Evolutionary conservation across 2,113 vertebrate species (phyloP).

Genomic region (Rhinolophus sinicus): DNA sequence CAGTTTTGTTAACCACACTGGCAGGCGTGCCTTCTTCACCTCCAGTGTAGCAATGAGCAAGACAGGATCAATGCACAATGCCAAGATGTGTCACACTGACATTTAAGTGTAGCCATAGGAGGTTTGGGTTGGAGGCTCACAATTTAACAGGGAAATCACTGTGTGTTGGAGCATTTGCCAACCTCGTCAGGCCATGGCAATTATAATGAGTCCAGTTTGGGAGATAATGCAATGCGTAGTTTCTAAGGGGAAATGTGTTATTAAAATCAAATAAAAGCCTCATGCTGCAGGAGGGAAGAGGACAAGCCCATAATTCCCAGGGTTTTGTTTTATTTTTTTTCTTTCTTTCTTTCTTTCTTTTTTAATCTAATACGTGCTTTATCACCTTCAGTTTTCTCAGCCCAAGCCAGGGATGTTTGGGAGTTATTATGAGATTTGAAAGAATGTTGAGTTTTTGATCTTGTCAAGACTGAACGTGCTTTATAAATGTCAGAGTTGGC

Average conservation of each 20-base stretch:
- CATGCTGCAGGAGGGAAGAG: conserved; percentile 19
- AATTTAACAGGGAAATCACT: conserved; percentile 41
- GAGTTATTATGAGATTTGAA: conserved; percentile 85
- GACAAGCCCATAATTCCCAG: conserved; percentile 65
- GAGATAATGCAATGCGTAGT: conserved; percentile 66
- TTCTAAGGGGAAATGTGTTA: conserved; percentile 57
- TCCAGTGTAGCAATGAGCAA: background rate
- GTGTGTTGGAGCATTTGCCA: background rate
- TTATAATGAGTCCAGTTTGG: conserved; percentile 76
- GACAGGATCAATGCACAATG: background rate
- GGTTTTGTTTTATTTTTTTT: background rate
- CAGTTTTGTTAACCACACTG: conserved; percentile 2
- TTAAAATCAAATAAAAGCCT: conserved; percentile 71
- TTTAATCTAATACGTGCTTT: conserved; percentile 73
- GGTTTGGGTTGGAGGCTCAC: conserved; percentile 55
- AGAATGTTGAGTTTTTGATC: conserved; percentile 86
- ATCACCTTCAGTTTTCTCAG: conserved; percentile 71
- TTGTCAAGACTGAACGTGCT: conserved; percentile 79
- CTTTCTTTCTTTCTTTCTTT: background rate
- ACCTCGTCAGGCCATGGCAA: conserved; percentile 19
- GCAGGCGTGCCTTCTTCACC: background rate
- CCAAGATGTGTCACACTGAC: background rate
- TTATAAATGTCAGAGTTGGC: conserved; percentile 84
- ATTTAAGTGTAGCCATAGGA: conserved; percentile 53
- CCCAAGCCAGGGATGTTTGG: conserved; percentile 69